Evolutionary conservation across 2,888 invertebrate genomes (phyloP), one percentile per base, ranked within the genome.

Genomic region (Ormyrus pomaceus): DNA sequence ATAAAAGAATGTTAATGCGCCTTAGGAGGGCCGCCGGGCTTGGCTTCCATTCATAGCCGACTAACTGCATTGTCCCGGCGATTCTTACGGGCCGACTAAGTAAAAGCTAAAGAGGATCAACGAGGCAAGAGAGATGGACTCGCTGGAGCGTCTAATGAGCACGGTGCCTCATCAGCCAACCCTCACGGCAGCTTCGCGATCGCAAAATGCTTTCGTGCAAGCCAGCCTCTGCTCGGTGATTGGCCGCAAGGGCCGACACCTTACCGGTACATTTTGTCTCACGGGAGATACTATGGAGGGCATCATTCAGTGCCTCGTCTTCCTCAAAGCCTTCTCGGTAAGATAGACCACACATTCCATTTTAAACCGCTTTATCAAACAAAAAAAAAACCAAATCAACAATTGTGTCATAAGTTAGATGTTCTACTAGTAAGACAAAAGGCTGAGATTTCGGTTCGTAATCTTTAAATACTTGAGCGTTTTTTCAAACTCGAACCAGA

Each of bases 201-300:
- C 91, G 48, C 92, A 94, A 75, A 94, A 95, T 83, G 95, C 96
- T 55, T 92, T 95, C 84, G 96, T 96, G 77, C 87, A 87, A 78
- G 88, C 87, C 9, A 88, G 86, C 95, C 83, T 85, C 75, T 83
- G 84, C 79, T 92, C 93, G 19, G 94, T 95, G 75, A 94, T 95
- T 73, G 94, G 96, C 56, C 94, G 95, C 87, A 95, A 95, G 89
- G 95, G 95, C 84, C 93, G 96, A 83, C 96, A 96, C 89, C 93
- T 97, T 83, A 96, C 96, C 19, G 97, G 97, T 86, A 96, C 96
- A 73, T 97, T 97, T 92, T 96, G 96, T 88, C 94, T 97, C 81
- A 96, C 96, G 66, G 97, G 97, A 75, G 97, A 97, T 91, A 97
- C 97, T 81, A 97, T 97, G 96, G 97, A 97, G 90, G 97, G 96